Percentiles rank a stretch among this genome's conserved stretches.
These are phyloP conservation scores for Pseudomyrmex cubaensis DNA, from an alignment of 1,140 invertebrate genomes.

Conservation along the genomic window DNA sequence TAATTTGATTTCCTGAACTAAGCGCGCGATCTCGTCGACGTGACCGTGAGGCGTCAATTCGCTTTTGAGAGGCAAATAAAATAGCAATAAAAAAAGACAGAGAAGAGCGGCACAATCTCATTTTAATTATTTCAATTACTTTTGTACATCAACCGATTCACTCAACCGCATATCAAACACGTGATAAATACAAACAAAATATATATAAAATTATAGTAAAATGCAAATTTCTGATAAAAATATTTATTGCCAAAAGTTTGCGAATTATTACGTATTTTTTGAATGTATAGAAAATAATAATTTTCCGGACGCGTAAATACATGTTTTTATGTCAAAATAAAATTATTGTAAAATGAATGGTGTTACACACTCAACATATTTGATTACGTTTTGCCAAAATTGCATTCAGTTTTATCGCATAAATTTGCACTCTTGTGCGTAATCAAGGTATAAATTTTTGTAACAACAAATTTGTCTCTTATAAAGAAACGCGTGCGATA, in stretches of 20 bases:
- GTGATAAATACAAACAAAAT: background rate
- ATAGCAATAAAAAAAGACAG: background rate
- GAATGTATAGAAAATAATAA: too few relatives aligned
- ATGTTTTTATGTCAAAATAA: slow-evolving; percentile 29
- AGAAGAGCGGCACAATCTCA: background rate
- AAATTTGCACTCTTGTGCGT: slow-evolving; percentile 3
- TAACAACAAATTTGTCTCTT: background rate
- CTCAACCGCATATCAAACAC: background rate
- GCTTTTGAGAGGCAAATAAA: background rate
- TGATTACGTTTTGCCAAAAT: slow-evolving; percentile 11
- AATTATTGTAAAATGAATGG: slow-evolving; percentile 19
- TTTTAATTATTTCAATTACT: background rate
- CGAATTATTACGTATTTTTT: background rate
- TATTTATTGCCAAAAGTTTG: slow-evolving; percentile 14
- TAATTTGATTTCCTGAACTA: slow-evolving; percentile 79
- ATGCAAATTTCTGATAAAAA: background rate
- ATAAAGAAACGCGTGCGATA: background rate
- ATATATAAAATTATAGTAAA: too few relatives aligned
- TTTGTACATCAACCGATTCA: background rate
- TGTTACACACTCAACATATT: slow-evolving; percentile 3
- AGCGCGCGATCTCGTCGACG: background rate
- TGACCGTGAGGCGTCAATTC: background rate
- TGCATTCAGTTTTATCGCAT: background rate
- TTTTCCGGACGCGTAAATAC: slow-evolving; percentile 6
- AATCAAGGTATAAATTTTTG: slow-evolving; percentile 16